Evolutionary conservation across 2,888 invertebrate species (phyloP).

Genomic region (Neuroscelio doddi): DNA sequence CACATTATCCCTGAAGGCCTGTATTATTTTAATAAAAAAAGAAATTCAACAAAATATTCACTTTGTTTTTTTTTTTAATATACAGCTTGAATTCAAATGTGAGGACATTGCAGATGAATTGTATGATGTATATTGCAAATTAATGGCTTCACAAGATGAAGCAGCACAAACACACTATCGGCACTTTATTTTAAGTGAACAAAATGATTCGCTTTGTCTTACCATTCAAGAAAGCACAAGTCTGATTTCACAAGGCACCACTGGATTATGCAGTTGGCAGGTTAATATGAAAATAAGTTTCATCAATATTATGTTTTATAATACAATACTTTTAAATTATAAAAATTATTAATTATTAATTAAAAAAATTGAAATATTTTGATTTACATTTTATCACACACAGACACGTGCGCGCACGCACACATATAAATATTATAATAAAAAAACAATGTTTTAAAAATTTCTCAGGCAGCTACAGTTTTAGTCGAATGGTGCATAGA

Average conservation of each 20-base stretch:
- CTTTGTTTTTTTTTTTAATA: conserved; percentile 11
- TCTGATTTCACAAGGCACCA: conserved; percentile 85
- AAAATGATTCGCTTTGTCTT: conserved; percentile 70
- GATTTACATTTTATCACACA: too few species aligned
- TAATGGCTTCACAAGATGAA: conserved; percentile 71
- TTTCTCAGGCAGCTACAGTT: conserved; percentile 78
- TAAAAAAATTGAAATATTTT: too few species aligned
- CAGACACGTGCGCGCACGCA: too few species aligned
- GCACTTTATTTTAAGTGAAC: conserved; percentile 76
- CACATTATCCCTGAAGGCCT: too few species aligned
- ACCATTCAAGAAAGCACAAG: conserved; percentile 81
- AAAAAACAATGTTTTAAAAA: conserved; percentile 16
- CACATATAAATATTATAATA: too few species aligned
- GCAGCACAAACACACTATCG: conserved; percentile 74
- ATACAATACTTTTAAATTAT: too few species aligned
- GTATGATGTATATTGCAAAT: conserved; percentile 76
- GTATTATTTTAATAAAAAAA: neutral
- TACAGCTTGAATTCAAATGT: conserved; percentile 73
- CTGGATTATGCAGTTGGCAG: conserved; percentile 80
- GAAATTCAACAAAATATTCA: too few species aligned
- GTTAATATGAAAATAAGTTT: conserved; percentile 15
- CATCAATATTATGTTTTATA: too few species aligned
- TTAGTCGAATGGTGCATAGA: conserved; percentile 81
- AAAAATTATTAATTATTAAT: too few species aligned
- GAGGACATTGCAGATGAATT: conserved; percentile 79